Evolutionary conservation across 2,888 invertebrate species (phyloP).

Genomic region (Dioctria linearis): DNA sequence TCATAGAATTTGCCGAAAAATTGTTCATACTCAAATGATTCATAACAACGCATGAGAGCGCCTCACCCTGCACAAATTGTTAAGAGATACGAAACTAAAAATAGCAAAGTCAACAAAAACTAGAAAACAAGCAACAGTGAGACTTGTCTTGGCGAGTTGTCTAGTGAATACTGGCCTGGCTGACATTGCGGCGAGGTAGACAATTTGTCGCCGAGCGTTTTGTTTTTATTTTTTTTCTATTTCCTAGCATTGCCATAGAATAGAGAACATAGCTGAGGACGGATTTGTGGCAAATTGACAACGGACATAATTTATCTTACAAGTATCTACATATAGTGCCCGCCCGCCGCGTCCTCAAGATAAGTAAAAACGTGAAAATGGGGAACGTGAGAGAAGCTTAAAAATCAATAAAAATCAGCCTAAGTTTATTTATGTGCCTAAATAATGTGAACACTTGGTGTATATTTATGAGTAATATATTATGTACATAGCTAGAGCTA

Average conservation of each 20-base stretch:
- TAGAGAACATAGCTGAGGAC: neutral
- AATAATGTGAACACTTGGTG: neutral
- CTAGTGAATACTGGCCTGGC: neutral
- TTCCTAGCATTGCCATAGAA: neutral
- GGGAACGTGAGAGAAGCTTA: neutral
- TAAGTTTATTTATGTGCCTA: slow-evolving; percentile 5
- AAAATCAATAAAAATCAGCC: slow-evolving; percentile 33
- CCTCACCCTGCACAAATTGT: neutral
- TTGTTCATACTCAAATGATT: neutral
- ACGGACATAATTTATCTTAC: slow-evolving; percentile 4
- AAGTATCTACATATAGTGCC: neutral
- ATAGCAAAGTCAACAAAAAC: neutral
- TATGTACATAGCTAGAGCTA: no score
- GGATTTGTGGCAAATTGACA: slow-evolving; percentile 3
- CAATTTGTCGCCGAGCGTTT: slow-evolving; percentile 29
- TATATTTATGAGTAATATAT: neutral
- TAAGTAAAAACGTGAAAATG: slow-evolving; percentile 1
- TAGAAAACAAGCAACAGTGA: slow-evolving; percentile 1
- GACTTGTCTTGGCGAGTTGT: neutral
- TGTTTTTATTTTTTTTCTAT: slow-evolving; percentile 1
- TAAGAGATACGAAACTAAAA: slow-evolving; percentile 4
- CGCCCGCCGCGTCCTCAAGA: neutral
- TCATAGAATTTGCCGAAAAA: neutral
- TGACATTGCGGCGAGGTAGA: neutral
- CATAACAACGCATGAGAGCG: neutral